These are phyloP conservation scores for Stenchaetothrips biformis DNA, from an alignment of 2,888 invertebrate genomes.

Conservation along the genomic window DNA sequence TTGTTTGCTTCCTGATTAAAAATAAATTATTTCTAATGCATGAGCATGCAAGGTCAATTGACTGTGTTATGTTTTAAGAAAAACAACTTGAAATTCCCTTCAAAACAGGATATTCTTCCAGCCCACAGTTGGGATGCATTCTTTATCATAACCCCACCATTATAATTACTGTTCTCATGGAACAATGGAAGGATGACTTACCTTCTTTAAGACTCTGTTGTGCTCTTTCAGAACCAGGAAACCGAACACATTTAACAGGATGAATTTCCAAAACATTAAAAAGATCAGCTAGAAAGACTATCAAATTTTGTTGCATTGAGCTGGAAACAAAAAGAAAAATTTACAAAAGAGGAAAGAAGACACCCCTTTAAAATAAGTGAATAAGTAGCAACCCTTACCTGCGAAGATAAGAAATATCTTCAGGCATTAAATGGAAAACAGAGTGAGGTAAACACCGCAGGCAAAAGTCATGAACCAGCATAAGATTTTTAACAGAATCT, in stretches of 20 bases:
- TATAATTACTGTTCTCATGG: not conserved
- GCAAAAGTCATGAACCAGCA: constrained; percentile 83
- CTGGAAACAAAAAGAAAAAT: constrained; percentile 50
- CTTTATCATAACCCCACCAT: not conserved
- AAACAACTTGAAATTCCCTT: too few relatives aligned
- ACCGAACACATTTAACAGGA: constrained; percentile 80
- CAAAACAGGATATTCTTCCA: constrained; percentile 12
- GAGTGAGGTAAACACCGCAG: constrained; percentile 75
- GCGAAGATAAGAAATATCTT: constrained; percentile 90
- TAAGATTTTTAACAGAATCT: constrained; percentile 87
- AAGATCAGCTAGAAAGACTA: constrained; percentile 88
- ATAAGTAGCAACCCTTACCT: constrained; percentile 55
- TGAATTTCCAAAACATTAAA: constrained; percentile 92
- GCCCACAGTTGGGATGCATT: too few relatives aligned
- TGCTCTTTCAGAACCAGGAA: constrained; percentile 56
- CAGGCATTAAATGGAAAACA: constrained; percentile 91
- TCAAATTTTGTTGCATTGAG: constrained; percentile 84
- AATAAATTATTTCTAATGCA: constrained; percentile 13
- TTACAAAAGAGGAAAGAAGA: constrained; percentile 27
- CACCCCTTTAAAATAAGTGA: constrained; percentile 27
- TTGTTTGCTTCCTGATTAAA: not conserved
- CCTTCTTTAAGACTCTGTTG: constrained; percentile 44
- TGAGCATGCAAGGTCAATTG: not conserved
- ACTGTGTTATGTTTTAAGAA: not conserved
- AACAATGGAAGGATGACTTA: constrained; percentile 39